These are phyloP conservation scores for Spilarctia lutea DNA, from an alignment of 2,888 invertebrate genomes.

Conservation along the genomic window DNA sequence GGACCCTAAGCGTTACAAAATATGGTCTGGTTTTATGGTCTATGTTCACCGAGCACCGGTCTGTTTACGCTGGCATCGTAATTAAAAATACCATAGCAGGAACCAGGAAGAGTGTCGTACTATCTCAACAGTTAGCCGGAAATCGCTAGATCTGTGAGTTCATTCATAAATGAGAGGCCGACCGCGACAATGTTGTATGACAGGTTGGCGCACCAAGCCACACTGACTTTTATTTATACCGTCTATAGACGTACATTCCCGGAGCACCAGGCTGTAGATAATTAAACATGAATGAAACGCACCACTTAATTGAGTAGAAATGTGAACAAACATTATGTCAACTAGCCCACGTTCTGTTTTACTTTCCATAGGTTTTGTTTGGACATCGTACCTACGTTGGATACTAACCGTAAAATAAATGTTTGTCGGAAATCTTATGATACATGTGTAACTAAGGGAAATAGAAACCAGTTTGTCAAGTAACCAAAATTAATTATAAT, in stretches of 20 bases:
- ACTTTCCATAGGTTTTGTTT: slow-evolving; percentile 56
- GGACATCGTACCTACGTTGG: slow-evolving; percentile 44
- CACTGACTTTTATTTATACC: slow-evolving; percentile 68
- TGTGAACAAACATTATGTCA: slow-evolving; percentile 80
- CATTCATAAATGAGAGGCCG: slow-evolving; percentile 84
- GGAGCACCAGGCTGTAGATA: slow-evolving; percentile 63
- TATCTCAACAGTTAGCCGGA: slow-evolving; percentile 86
- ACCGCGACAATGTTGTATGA: slow-evolving; percentile 80
- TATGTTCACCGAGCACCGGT: slow-evolving; percentile 55
- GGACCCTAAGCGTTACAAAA: slow-evolving; percentile 59
- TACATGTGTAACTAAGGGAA: slow-evolving; percentile 15
- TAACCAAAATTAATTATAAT: slow-evolving; percentile 30
- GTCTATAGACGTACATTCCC: slow-evolving; percentile 63
- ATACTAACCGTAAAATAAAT: slow-evolving; percentile 44
- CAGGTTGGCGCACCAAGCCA: slow-evolving; percentile 67
- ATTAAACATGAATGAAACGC: slow-evolving; percentile 84
- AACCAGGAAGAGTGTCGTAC: slow-evolving; percentile 87
- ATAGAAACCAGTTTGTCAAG: slow-evolving; percentile 22
- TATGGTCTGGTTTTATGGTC: slow-evolving; percentile 58
- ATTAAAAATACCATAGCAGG: slow-evolving; percentile 86
- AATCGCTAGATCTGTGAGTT: slow-evolving; percentile 85
- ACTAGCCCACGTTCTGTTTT: slow-evolving; percentile 60
- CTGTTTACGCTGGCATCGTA: slow-evolving; percentile 78
- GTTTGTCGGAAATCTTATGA: slow-evolving; percentile 45
- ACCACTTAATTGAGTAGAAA: slow-evolving; percentile 82